Evolutionary conservation across 2,113 vertebrate species (phyloP).

Genomic region (Erpornis zantholeuca): DNA sequence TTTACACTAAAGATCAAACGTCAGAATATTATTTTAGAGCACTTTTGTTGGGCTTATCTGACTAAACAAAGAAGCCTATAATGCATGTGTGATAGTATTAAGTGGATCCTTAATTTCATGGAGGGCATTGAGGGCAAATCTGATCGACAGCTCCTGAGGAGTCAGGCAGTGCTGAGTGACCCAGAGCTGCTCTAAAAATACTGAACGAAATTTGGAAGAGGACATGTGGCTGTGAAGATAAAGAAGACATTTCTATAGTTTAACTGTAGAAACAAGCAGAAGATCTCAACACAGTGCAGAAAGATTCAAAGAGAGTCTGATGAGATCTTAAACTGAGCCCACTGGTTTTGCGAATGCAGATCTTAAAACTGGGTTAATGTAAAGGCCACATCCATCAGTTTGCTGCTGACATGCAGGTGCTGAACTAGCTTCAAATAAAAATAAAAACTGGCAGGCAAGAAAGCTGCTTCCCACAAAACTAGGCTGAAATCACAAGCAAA

Average conservation of each 20-base stretch:
- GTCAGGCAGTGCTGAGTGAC: background rate
- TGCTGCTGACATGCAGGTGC: background rate
- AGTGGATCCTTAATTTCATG: background rate
- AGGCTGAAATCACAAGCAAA: background rate
- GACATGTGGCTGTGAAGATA: background rate
- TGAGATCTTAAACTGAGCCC: background rate
- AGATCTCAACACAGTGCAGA: background rate
- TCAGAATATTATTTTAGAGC: background rate
- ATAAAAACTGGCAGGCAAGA: background rate
- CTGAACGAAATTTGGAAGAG: background rate
- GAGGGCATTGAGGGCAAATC: background rate
- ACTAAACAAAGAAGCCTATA: background rate
- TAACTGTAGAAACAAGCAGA: background rate
- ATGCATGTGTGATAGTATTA: background rate
- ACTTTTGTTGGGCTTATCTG: background rate
- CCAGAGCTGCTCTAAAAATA: background rate
- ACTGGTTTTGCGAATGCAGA: background rate
- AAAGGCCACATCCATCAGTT: background rate
- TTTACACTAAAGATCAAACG: background rate
- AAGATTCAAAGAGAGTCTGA: background rate
- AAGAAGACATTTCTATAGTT: background rate
- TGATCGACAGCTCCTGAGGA: rapidly evolving
- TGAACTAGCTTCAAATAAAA: background rate
- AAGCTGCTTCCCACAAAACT: background rate
- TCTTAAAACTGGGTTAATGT: background rate